Percentiles rank a stretch among this genome's conserved stretches.
phyloP scores from a whole-genome alignment of 2,888 invertebrate genomes.

The Tryphoninae sp. region DNA sequence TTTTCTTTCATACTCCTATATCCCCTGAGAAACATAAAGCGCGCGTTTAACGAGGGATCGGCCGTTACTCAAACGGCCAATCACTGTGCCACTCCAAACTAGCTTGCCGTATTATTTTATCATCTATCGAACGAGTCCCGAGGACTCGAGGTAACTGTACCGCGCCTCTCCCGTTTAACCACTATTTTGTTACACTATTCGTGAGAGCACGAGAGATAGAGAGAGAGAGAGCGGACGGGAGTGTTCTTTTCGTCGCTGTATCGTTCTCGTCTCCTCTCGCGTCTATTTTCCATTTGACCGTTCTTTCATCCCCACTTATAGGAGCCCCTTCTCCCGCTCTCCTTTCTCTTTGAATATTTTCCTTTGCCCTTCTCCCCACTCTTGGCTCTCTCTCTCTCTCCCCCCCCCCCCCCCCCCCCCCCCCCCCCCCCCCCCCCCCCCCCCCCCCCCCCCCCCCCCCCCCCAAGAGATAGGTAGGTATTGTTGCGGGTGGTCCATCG shows the following conservation, averaged over 20 bases:
- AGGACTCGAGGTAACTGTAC: conserved; percentile 17
- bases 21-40: not conserved
- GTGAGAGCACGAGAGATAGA: not conserved
- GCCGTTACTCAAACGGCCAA: conserved; percentile 13
- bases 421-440: too few relatives aligned
- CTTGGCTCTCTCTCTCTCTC: conserved; percentile 46
- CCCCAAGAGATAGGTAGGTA: conserved; percentile 79
- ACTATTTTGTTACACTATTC: conserved; percentile 18
- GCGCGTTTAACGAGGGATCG: not conserved
- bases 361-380: conserved; percentile 15
- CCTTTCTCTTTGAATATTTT: conserved; percentile 30
- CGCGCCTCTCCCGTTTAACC: conserved; percentile 21
- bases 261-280: conserved; percentile 16
- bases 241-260: conserved; percentile 5
- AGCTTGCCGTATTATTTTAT: not conserved
- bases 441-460: too few relatives aligned
- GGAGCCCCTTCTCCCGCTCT: conserved; percentile 36
- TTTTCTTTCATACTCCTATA: not conserved
- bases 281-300: conserved; percentile 39
- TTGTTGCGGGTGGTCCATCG: conserved; percentile 80
- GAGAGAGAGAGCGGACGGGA: not conserved
- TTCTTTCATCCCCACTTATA: not conserved
- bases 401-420: too few relatives aligned
- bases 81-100: not conserved
- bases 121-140: conserved; percentile 4